A percentile compares a stretch with the other conserved stretches of the same genome.
phyloP scores from a whole-genome alignment of 2,888 invertebrate species.

The Amphipyra berbera region DNA sequence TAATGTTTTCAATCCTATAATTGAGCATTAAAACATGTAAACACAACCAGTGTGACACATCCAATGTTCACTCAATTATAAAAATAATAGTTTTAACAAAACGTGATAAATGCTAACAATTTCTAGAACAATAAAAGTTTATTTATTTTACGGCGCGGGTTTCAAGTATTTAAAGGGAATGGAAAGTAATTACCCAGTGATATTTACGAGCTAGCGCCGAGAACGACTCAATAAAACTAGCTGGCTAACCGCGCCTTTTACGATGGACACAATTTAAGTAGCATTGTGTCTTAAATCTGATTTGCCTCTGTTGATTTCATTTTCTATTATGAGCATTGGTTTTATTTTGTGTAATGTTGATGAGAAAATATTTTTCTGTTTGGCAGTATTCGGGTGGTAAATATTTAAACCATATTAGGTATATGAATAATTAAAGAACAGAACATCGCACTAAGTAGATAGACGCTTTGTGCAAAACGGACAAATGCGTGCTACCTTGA shows the following conservation, averaged over 20 bases:
- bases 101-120: slow-evolving; percentile 58
- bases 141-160: slow-evolving; percentile 74
- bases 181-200: slow-evolving; percentile 86
- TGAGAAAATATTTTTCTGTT: not conserved
- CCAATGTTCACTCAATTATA: slow-evolving; percentile 35
- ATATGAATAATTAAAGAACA: not conserved
- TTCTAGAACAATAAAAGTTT: slow-evolving; percentile 67
- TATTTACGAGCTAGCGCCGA: slow-evolving; percentile 84
- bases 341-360: slow-evolving; percentile 22
- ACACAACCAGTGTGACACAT: slow-evolving; percentile 14
- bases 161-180: slow-evolving; percentile 80
- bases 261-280: slow-evolving; percentile 77
- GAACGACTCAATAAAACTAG: slow-evolving; percentile 87
- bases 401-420: not conserved
- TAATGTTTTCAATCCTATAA: slow-evolving; percentile 11
- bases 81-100: slow-evolving; percentile 58
- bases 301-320: slow-evolving; percentile 54
- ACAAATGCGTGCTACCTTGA: too few relatives aligned
- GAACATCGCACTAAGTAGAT: not conserved
- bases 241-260: slow-evolving; percentile 82
- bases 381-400: not conserved
- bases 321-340: slow-evolving; percentile 30
- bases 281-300: slow-evolving; percentile 75
- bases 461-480: not conserved
- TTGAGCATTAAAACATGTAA: slow-evolving; percentile 15